phyloP scores from a whole-genome alignment of 2,797 vertebrate genomes.

The Protonibea diacanthus region DNA sequence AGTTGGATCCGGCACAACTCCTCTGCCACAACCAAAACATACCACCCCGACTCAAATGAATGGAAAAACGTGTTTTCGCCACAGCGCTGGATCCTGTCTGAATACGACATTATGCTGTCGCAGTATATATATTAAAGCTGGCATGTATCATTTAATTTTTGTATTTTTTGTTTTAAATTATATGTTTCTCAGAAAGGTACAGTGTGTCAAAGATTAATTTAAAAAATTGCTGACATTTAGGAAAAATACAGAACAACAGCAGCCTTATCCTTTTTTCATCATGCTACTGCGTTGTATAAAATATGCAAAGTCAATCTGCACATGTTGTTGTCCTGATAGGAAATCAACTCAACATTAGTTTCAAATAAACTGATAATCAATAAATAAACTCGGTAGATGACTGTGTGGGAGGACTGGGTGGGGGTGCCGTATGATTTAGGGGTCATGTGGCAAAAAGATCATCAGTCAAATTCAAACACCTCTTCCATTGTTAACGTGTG shows the following conservation, averaged over 20 bases:
- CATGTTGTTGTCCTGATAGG: neutral
- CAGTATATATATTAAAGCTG: too few species aligned
- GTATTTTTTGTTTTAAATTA: neutral
- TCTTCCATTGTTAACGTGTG: slow-evolving; percentile 18
- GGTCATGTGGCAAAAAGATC: slow-evolving; percentile 28
- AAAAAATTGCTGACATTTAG: too few species aligned
- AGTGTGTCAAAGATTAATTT: too few species aligned
- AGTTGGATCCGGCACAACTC: too few species aligned
- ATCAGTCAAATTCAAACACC: slow-evolving; percentile 36
- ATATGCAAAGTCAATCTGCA: neutral
- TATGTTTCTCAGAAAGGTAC: neutral
- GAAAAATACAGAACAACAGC: neutral
- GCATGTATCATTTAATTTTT: neutral
- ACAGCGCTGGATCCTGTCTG: too few species aligned
- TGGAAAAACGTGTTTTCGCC: too few species aligned
- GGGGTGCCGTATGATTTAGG: neutral
- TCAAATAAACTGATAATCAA: slow-evolving; percentile 47
- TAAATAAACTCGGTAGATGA: slow-evolving; percentile 23
- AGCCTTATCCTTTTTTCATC: neutral
- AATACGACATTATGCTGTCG: too few species aligned
- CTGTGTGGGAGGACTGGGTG: slow-evolving; percentile 22
- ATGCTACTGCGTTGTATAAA: neutral
- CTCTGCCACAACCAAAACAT: too few species aligned
- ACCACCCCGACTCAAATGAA: too few species aligned
- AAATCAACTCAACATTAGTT: slow-evolving; percentile 22